Evolutionary conservation across 2,797 vertebrate genomes (phyloP).

Genomic region (Molossus alvarezi): DNA sequence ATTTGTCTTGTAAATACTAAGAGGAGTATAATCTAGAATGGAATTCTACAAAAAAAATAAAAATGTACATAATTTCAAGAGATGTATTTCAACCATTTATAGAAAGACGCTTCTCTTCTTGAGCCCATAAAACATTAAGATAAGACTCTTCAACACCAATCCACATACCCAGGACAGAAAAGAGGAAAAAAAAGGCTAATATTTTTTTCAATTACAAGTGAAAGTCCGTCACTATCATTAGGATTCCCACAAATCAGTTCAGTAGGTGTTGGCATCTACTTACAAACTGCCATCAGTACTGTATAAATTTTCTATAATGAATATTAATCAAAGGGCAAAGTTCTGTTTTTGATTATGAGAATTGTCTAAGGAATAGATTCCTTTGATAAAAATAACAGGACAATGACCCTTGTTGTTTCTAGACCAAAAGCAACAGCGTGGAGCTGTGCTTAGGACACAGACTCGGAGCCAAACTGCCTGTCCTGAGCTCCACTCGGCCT

Average conservation of each 20-base stretch:
- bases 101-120: not conserved
- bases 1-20: not conserved
- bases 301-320: not conserved
- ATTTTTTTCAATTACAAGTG: not conserved
- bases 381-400: not conserved
- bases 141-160: not conserved
- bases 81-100: not conserved
- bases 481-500: too few species aligned
- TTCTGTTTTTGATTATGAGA: not conserved
- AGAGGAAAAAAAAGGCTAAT: too few species aligned
- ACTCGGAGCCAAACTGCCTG: not conserved
- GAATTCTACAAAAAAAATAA: not conserved
- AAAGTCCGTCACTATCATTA: not conserved
- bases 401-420: not conserved
- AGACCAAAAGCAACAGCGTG: not conserved
- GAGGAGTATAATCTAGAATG: not conserved
- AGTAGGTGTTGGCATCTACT: not conserved
- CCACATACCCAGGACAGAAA: not conserved
- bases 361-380: not conserved
- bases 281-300: not conserved
- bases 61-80: slow-evolving; percentile 10
- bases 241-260: not conserved
- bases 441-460: not conserved
- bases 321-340: not conserved
- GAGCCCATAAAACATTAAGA: not conserved